Base-by-base conservation (phyloP, 53 echinoderm and acorn worm species). In the Henricia sp. region DNA sequence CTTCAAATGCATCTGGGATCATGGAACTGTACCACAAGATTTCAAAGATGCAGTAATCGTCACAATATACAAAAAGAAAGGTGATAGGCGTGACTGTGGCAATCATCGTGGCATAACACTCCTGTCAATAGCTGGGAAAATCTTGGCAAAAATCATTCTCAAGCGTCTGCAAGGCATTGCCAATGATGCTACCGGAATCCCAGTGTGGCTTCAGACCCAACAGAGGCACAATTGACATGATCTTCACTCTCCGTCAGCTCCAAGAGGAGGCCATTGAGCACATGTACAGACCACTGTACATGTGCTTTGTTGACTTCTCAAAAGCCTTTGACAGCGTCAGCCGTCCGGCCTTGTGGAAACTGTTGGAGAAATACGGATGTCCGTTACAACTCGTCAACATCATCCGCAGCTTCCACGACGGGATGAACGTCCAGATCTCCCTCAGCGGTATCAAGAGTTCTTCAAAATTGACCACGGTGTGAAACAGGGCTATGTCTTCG, bases 201-300 rank as follows among this genome's bases (percentile, higher is more conserved):
- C 88, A 88, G 77, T 88, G 83, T 35, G 84, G 83, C 46, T 91
- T 87, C 52, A 32, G 91, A 34, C 35, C 88, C 2, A 48, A 54
- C 8, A 84, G 88, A 50, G 84, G 84, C 27, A 91, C 88, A 12
- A 67, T 83, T 23, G 92, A 91, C 85, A 88, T 84, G 85, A 74
- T 85, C 17, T n/a, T n/a, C n/a, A n/a, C n/a, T n/a, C n/a, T n/a
- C n/a, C n/a, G n/a, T n/a, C n/a, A n/a, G n/a, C n/a, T 84, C 76
- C 51, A 68, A 55, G 68, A 78, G 69, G 84, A 77, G 40, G 73
- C 76, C 62, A 30, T 67, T 2, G 88, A 74, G 6, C 74, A 88
- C 70, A 73, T n/a, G n/a, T n/a, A 37, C 9, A 12, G 11, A 36
- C 72, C 82, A 4, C 50, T n/a, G n/a, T n/a, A n/a, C n/a, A n/a